Base-by-base conservation (phyloP, 64 coral and sea anemone species). In the Dendrophyllia cribrosa region DNA sequence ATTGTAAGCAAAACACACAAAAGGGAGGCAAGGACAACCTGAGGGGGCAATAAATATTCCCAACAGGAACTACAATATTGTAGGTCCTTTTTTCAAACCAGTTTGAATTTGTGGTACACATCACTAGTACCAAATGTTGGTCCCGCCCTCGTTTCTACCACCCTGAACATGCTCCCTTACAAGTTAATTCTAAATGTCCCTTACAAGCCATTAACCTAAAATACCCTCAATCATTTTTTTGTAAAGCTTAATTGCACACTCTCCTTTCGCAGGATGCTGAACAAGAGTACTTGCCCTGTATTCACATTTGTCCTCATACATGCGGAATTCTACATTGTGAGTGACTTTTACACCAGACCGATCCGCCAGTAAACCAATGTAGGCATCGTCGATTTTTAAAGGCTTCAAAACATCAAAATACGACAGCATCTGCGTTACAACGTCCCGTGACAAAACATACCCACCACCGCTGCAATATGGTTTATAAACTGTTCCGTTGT, bases 391-490 rank as follows among this genome's bases (percentile, higher is more conserved):
- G 4, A 95, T 95, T 61, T 86, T 91, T 6, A 91, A 53, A 24
- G 83, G 94, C 22, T 70, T 85, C 4, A 72, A 66, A 58, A 91
- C 15, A 51, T 95, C 83, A 53, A 87, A 95, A 25, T 56, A 70
- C 8, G 25, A 64, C 58, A 91, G 21, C 10, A 91, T 65, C 15
- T 48, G 50, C 19, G 17, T 50, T 3, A 95, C 79, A 14, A 95
- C 93, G 55, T 95, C 93, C 3, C 53, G 67, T 8, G 93, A 91
- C 12, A 95, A 67, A 9, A 95, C n/a, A 55, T 87, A 85, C 2
- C 94, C 94, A 5, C 94, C 88, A 7, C 94, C 89, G 45, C 94
- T 91, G n/a, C 88, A 95, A 82, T 95, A 95, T 8, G 93, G 82
- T 13, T 89, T 79, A 51, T 91, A 95, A 2, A 78, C 5, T 0